These are phyloP conservation scores for Plecturocebus donacophilus DNA, from an alignment of 2,113 vertebrate species.

Conservation along the genomic window DNA sequence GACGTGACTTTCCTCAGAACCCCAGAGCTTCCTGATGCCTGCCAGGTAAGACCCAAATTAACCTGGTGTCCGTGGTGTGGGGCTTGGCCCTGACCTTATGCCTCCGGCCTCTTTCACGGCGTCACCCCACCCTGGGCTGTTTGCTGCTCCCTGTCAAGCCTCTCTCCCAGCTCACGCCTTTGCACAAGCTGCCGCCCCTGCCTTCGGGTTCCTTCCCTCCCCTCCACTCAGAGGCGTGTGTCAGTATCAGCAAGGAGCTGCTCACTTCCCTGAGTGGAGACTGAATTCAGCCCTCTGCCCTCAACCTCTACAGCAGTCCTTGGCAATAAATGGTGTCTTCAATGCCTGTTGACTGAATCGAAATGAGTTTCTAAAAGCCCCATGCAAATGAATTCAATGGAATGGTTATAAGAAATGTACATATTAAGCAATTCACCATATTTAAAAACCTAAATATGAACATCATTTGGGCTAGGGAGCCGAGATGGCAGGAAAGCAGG, in stretches of 20 bases:
- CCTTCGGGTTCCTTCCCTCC: background rate
- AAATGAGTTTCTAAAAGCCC: background rate
- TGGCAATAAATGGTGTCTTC: background rate
- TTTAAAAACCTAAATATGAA: background rate
- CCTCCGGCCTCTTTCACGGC: background rate
- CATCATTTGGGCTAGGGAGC: background rate
- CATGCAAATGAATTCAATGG: background rate
- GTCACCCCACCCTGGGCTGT: background rate
- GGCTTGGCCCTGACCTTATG: background rate
- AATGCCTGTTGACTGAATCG: background rate
- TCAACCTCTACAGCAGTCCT: background rate
- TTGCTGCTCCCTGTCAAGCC: background rate
- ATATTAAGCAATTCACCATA: background rate
- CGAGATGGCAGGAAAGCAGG: background rate
- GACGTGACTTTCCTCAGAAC: background rate
- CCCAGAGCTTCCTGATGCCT: background rate
- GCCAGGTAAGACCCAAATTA: background rate
- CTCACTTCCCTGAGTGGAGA: background rate
- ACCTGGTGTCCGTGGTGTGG: rapidly evolving
- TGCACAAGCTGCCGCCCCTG: background rate
- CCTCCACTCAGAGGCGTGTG: background rate
- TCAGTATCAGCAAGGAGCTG: background rate
- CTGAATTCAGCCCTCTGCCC: too few species aligned
- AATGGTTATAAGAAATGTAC: background rate
- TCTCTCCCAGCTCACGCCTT: background rate